Conservation (phyloP, 2,888 invertebrate genomes). For the Malachius bipustulatus region DNA sequence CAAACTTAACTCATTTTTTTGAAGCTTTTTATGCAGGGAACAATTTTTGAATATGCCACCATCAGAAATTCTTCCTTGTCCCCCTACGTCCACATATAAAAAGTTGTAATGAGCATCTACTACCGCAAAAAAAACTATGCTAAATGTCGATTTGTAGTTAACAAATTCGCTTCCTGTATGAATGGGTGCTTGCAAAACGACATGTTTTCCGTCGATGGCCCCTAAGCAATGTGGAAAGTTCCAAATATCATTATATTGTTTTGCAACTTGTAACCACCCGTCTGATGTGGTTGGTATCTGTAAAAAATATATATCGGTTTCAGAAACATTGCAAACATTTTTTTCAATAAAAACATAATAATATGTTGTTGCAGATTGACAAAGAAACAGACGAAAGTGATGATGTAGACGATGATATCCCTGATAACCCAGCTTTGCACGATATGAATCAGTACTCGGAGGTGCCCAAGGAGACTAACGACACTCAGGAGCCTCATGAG, state of each 20-base stretch:
- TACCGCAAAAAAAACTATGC: constrained; percentile 24
- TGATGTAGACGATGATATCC: constrained; percentile 4
- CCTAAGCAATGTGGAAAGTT: constrained; percentile 21
- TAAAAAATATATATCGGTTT: too few relatives aligned
- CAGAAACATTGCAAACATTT: not conserved
- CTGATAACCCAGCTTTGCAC: constrained; percentile 2
- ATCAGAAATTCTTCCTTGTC: constrained; percentile 25
- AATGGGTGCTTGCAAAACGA: constrained; percentile 19
- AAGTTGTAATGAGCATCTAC: constrained; percentile 23
- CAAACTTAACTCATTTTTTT: constrained; percentile 10
- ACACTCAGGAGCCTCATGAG: constrained; percentile 2
- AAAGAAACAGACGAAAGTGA: constrained; percentile 3
- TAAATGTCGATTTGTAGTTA: constrained; percentile 24
- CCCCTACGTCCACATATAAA: constrained; percentile 26
- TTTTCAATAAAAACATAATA: constrained; percentile 1
- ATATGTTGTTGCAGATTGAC: constrained; percentile 4
- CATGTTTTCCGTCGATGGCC: constrained; percentile 25
- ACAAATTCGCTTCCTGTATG: constrained; percentile 20
- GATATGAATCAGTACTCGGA: constrained; percentile 2
- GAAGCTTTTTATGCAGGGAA: constrained; percentile 14
- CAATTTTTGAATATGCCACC: constrained; percentile 17
- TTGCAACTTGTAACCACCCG: constrained; percentile 11
- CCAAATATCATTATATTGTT: too few relatives aligned
- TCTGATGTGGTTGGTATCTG: constrained; percentile 8
- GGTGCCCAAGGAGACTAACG: not conserved